Percentiles rank a stretch among this genome's conserved stretches.
Evolutionary conservation across 2,797 vertebrate genomes (phyloP).

Genomic region (Merluccius polli): DNA sequence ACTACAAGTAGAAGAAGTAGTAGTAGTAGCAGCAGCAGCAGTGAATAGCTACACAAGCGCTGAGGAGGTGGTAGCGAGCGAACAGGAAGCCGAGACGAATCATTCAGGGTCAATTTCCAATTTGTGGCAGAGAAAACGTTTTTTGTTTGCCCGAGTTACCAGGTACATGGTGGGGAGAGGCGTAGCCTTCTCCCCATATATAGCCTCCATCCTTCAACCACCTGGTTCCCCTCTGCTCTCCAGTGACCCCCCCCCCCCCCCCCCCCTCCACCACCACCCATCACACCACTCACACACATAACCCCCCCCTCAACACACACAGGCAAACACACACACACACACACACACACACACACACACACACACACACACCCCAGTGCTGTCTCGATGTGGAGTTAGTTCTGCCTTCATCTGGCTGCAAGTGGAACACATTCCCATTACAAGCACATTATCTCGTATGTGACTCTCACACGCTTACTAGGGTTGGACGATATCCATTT

Average conservation of each 20-base stretch:
- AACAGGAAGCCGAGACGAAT: background rate
- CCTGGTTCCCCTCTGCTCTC: slow-evolving; percentile 9
- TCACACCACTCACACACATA: background rate
- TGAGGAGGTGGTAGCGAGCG: background rate
- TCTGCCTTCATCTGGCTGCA: slow-evolving; percentile 8
- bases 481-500: too few species aligned
- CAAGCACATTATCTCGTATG: background rate
- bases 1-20: background rate
- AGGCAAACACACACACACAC: background rate
- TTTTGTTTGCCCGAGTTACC: slow-evolving; percentile 34
- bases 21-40: background rate
- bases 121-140: background rate
- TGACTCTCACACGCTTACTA: background rate
- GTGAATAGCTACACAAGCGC: background rate
- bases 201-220: slow-evolving; percentile 26
- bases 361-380: background rate
- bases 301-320: too few species aligned
- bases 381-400: slow-evolving; percentile 9
- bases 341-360: background rate
- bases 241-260: background rate
- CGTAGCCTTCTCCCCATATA: slow-evolving; percentile 29
- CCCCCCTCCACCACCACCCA: background rate
- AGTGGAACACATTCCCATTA: slow-evolving; percentile 29
- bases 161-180: slow-evolving; percentile 29
- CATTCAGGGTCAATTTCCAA: background rate